Evolutionary conservation across 2,113 vertebrate species (phyloP).

Genomic region (Etia nguti): DNA sequence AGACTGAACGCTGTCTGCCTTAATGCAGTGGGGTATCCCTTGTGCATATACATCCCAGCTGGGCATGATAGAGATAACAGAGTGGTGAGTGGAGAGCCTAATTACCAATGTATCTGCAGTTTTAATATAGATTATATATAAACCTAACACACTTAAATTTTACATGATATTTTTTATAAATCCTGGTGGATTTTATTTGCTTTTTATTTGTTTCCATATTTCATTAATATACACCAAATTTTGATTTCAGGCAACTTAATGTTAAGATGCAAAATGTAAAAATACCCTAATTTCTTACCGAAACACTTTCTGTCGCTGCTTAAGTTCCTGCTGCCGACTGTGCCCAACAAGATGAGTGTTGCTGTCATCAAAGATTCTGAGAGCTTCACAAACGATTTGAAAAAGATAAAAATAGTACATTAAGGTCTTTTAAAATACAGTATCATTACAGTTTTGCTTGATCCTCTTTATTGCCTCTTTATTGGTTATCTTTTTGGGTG

Average conservation of each 20-base stretch:
- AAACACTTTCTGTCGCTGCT: background rate
- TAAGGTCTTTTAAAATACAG: background rate
- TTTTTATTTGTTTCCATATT: background rate
- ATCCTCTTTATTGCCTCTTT: background rate
- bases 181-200: background rate
- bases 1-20: background rate
- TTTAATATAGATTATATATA: background rate
- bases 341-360: background rate
- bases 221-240: background rate
- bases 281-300: background rate
- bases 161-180: background rate
- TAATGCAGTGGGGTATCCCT: slow-evolving; percentile 44
- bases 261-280: background rate
- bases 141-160: background rate
- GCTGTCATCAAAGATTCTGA: slow-evolving; percentile 27
- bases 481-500: background rate
- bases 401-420: background rate
- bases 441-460: background rate
- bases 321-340: slow-evolving; percentile 16
- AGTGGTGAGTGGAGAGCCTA: background rate
- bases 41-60: slow-evolving; percentile 48
- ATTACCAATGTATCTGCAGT: background rate
- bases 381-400: background rate
- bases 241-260: background rate
- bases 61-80: background rate